Evolutionary conservation across 2,113 vertebrate species (phyloP), one percentile per base, ranked within the genome.

Genomic region (Lipophrys pholis): DNA sequence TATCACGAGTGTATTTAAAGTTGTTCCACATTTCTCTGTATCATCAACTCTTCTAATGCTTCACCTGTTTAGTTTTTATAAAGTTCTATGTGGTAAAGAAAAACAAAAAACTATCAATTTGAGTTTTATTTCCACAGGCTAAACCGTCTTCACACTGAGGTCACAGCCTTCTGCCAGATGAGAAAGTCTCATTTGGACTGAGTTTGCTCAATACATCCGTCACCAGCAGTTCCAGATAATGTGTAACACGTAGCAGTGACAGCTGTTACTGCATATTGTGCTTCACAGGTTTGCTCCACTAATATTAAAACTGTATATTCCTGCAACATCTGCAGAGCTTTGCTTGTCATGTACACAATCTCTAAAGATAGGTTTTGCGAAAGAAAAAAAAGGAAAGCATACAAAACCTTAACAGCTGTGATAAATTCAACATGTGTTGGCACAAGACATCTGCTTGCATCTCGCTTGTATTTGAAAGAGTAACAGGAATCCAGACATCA

Each of bases 1-100:
- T 57, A 59, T 48, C 55, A 43, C 17, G 40, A 65, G 40, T 78
- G 76, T 91, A 92, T 92, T 91, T 91, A 90, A 86, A 86, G 70
- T 88, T 74, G 66, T 86, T 82, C 56, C 67, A 78, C 43, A 64
- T 30, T 83, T 87, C 68, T 70, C 75, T 86, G 14, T 73, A 60
- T 70, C 59, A 81, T 66, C 64, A 11, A 73, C 79, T 39, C 35
- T 85, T 30, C 60, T 49, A 60, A 35, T 38, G 39, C 69, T 61
- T 82, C 43, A 48, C 58, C 58, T 76, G 55, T 88, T 77, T 73
- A 35, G 49, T 73, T 88, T 85, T 80, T 68, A 78, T 78, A 38
- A 81, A 68, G 73, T 76, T 82, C 39, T 49, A 42, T 84, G 89
- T 83, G 87, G 89, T 87, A 77, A 66, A 66, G 85, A 73, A 54